A percentile compares a stretch with the other conserved stretches of the same genome.
Evolutionary conservation across 1,140 invertebrate species (phyloP).

Genomic region (Hylyphantes graminicola): DNA sequence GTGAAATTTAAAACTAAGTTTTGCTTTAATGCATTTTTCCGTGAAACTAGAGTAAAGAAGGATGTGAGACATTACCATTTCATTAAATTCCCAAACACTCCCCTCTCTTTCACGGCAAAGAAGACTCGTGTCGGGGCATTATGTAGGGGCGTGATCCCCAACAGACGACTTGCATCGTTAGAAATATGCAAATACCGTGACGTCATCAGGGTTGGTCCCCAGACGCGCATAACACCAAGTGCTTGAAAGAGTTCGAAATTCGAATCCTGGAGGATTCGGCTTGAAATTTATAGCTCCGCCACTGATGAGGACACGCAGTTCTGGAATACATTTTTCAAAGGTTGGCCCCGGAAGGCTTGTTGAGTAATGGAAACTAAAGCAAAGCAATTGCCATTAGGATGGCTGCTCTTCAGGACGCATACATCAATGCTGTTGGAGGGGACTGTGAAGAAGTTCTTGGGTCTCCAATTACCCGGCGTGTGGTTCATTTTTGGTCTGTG

Average conservation of each 20-base stretch:
- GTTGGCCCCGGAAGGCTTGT: not conserved
- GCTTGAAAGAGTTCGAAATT: constrained; percentile 42
- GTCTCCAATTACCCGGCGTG: too few relatives aligned
- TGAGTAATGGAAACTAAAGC: too few relatives aligned
- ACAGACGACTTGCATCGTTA: constrained; percentile 30
- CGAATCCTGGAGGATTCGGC: constrained; percentile 34
- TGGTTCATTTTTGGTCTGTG: too few relatives aligned
- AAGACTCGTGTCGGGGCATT: constrained; percentile 19
- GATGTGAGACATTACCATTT: constrained; percentile 42
- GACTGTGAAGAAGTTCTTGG: too few relatives aligned
- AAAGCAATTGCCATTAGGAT: too few relatives aligned
- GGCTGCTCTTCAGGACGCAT: too few relatives aligned
- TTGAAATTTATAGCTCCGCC: constrained; percentile 43
- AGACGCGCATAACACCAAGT: constrained; percentile 30
- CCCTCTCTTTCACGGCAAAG: too few relatives aligned
- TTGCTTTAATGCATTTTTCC: constrained; percentile 1
- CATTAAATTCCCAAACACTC: constrained; percentile 46
- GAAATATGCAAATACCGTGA: constrained; percentile 49
- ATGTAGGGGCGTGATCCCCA: not conserved
- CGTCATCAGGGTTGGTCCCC: constrained; percentile 27
- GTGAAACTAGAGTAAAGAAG: constrained; percentile 18
- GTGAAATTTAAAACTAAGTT: not conserved
- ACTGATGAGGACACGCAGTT: not conserved
- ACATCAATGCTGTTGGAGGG: too few relatives aligned
- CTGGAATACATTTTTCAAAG: constrained; percentile 41